These are phyloP conservation scores for Tigriopus californicus DNA, from an alignment of 2,888 invertebrate genomes.

Conservation along the genomic window DNA sequence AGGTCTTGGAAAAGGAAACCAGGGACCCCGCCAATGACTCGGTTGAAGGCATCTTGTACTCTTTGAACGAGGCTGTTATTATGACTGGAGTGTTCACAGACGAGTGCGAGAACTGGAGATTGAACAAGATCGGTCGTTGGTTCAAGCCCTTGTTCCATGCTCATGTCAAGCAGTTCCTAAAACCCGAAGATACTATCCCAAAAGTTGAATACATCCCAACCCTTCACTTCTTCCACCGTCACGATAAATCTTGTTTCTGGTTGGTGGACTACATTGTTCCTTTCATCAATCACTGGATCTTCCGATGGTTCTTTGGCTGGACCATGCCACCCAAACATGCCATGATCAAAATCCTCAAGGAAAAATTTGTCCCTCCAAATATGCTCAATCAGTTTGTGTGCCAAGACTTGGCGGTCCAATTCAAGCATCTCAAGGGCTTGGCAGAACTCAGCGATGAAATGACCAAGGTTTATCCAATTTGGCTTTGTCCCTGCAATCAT, in stretches of 20 bases:
- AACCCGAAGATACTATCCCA: neutral
- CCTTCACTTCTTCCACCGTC: neutral
- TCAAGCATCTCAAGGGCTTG: conserved; percentile 38
- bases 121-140: neutral
- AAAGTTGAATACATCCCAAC: neutral
- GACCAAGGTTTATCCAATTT: conserved; percentile 4
- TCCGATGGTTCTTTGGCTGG: conserved; percentile 55
- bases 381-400: conserved; percentile 57
- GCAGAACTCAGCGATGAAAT: neutral
- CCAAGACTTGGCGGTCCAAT: conserved; percentile 58
- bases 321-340: conserved; percentile 62
- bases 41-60: neutral
- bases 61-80: neutral
- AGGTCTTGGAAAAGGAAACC: conserved; percentile 35
- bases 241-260: conserved; percentile 9
- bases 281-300: conserved; percentile 36
- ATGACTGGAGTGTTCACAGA: conserved; percentile 4
- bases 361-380: conserved; percentile 42
- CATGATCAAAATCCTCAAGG: conserved; percentile 53
- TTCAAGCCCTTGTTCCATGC: neutral
- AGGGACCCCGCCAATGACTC: neutral
- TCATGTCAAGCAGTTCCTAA: neutral
- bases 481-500: conserved; percentile 2
- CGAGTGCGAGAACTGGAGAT: neutral
- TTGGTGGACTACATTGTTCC: conserved; percentile 38